Evolutionary conservation across 2,797 vertebrate species (phyloP), one percentile per base, ranked within the genome.

Genomic region (Eulemur albifrons): DNA sequence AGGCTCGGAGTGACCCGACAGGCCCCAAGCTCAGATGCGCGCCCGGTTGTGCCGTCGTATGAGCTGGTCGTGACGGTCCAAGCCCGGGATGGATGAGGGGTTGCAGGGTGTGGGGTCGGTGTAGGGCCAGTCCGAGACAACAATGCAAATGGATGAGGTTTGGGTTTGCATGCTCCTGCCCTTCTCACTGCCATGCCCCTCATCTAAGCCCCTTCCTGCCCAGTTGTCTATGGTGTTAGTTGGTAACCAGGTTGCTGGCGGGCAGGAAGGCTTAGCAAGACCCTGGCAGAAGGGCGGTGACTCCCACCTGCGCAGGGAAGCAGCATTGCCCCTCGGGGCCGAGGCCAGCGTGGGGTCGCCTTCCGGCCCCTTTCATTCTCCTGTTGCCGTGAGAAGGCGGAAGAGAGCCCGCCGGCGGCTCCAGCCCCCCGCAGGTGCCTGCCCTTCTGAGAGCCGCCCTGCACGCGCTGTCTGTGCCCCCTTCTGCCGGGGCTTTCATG

Each of bases 401-500:
- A 40, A 20, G 38, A n/a, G 14, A 13, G 30, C 43, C 43, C 0
- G 11, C 32, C 61, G 15, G 52, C 43, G 18, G 67, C 45, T 50
- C 38, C 23, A 3, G 76, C 18, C 67, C 25, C 38, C 15, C 8
- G 15, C 12, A 7, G 27, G 43, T 1, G 13, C 32, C 79, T 1
- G 54, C 11, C 57, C 18, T 50, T 54, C n/a, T 1, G 40, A 32
- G 65, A 48, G 45, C 15, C 10, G 1, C 54, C 57, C 15, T 8
- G 30, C 20, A 14, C 4, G 2, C 0, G 20, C n/a, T 38, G 38
- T 13, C 50, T 1, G 23, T 2, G 1, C 10, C 59, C 7, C 3
- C 48, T 38, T 32, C 65, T 35, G 13, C 23, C 4, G 4, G 72
- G 27, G 32, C 30, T 69, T 54, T 38, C 63, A 2, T 0, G 0